Conservation (phyloP, 2,888 invertebrate species). For the Mayetiola destructor region DNA sequence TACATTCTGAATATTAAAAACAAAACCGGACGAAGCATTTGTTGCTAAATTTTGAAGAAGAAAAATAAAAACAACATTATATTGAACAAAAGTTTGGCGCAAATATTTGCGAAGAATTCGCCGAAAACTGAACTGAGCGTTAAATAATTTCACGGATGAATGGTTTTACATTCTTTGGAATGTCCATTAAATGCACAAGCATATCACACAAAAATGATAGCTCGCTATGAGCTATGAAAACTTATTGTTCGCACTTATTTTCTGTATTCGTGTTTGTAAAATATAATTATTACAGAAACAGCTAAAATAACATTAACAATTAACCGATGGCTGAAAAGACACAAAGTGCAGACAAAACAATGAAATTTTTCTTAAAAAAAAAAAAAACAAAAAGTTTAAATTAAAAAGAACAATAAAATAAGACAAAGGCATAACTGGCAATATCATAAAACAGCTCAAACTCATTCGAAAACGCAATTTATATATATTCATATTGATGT, state of each 20-base stretch:
- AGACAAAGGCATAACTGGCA: no score
- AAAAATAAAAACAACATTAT: no score
- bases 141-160: not conserved
- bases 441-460: conserved; percentile 9
- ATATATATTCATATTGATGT: no score
- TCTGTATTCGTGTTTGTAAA: no score
- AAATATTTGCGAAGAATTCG: not conserved
- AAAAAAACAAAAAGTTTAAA: conserved; percentile 11
- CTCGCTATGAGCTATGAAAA: not conserved
- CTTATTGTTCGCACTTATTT: not conserved
- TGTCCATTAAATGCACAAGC: not conserved
- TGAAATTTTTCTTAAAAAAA: no score
- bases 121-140: not conserved
- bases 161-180: not conserved
- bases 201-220: not conserved
- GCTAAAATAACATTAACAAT: not conserved
- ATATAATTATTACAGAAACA: not conserved
- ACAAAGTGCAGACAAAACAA: conserved; percentile 1
- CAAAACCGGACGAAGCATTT: no score
- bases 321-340: not conserved
- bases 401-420: conserved; percentile 12
- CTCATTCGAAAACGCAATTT: conserved; percentile 4
- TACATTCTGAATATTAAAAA: no score
- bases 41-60: no score
- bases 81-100: not conserved